Percentiles rank a stretch among this genome's conserved stretches.
Evolutionary conservation across 2,797 vertebrate species (phyloP).

Genomic region (Anguilla obscura): DNA sequence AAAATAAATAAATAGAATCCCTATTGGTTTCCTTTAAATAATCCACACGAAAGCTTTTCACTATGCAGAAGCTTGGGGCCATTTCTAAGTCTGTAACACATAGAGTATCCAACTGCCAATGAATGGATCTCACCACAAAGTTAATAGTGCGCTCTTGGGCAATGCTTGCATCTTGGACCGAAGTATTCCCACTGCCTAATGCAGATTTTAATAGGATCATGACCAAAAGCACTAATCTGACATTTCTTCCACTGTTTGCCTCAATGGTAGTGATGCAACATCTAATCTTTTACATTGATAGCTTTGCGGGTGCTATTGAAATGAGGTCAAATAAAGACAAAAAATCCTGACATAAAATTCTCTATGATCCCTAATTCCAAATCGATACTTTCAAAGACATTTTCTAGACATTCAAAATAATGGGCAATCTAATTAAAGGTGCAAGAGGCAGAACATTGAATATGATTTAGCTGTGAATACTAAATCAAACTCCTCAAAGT

Average conservation of each 20-base stretch:
- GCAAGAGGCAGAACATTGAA: background rate
- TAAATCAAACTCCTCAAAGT: background rate
- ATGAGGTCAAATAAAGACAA: background rate
- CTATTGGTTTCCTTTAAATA: too few relatives aligned
- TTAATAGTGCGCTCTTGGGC: background rate
- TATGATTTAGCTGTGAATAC: background rate
- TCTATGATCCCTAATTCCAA: too few relatives aligned
- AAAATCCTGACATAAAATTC: too few relatives aligned
- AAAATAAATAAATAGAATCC: too few relatives aligned
- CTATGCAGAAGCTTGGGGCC: background rate
- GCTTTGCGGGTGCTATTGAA: background rate
- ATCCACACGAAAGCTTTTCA: too few relatives aligned
- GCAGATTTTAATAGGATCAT: background rate
- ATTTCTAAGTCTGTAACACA: conserved; percentile 20
- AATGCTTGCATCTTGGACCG: background rate
- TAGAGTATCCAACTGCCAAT: background rate
- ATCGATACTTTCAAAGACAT: too few relatives aligned
- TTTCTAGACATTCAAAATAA: too few relatives aligned
- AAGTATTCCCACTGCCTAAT: background rate
- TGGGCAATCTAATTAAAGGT: background rate
- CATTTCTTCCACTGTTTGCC: background rate
- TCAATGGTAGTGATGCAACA: background rate
- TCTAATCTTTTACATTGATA: background rate
- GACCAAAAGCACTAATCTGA: background rate
- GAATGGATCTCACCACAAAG: background rate